Evolutionary conservation across 1,140 invertebrate genomes (phyloP).

Genomic region (Idris sp.): DNA sequence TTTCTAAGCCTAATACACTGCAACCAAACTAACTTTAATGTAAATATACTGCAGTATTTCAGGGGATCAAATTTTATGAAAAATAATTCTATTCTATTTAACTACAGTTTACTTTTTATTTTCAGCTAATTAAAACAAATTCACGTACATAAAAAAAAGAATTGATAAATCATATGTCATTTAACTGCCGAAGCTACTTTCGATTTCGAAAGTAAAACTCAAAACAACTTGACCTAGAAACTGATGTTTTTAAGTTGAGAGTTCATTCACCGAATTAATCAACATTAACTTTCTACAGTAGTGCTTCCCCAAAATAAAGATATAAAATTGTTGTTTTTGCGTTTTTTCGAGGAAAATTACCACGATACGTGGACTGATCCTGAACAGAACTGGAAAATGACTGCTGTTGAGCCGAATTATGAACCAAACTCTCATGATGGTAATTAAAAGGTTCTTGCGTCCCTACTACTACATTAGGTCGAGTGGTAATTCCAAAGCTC

Average conservation of each 20-base stretch:
- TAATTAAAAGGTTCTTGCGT: slow-evolving; percentile 53
- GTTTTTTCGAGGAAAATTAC: slow-evolving; percentile 67
- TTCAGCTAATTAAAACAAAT: too few relatives aligned
- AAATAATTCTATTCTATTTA: too few relatives aligned
- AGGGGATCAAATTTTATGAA: too few relatives aligned
- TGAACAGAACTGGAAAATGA: slow-evolving; percentile 62
- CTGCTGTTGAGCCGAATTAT: slow-evolving; percentile 56
- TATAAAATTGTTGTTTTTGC: slow-evolving; percentile 27
- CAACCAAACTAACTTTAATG: too few relatives aligned
- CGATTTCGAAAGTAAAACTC: slow-evolving; percentile 32
- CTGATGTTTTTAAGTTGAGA: slow-evolving; percentile 21
- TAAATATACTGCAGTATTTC: too few relatives aligned
- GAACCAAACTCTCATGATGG: slow-evolving; percentile 54
- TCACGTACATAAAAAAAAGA: too few relatives aligned
- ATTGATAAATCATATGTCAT: too few relatives aligned
- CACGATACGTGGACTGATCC: slow-evolving; percentile 74
- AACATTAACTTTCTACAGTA: slow-evolving; percentile 31
- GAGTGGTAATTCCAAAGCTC: slow-evolving; percentile 56
- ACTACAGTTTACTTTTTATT: too few relatives aligned
- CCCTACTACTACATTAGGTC: slow-evolving; percentile 50
- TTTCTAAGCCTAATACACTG: too few relatives aligned
- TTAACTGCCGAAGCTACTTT: too few relatives aligned
- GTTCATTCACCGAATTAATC: slow-evolving; percentile 29
- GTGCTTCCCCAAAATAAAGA: too few relatives aligned
- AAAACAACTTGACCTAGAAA: slow-evolving; percentile 20